Evolutionary conservation across 2,113 vertebrate species (phyloP).

Genomic region (Pagrus major): DNA sequence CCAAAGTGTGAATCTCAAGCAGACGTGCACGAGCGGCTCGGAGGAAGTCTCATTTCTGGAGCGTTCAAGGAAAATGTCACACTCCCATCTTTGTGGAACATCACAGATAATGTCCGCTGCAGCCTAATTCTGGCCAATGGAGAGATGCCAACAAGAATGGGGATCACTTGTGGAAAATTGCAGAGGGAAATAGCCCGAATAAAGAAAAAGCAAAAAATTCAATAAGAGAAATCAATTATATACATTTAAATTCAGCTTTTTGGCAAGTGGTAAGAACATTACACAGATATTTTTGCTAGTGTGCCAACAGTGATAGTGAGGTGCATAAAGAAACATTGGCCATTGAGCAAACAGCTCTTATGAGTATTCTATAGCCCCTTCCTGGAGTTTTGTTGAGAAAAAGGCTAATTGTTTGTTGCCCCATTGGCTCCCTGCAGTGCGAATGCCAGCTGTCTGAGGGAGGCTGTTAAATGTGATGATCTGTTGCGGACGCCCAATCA

Average conservation of each 20-base stretch:
- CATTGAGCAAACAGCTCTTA: constrained; percentile 46
- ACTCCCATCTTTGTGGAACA: constrained; percentile 67
- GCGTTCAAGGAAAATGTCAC: constrained; percentile 74
- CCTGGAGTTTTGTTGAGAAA: constrained; percentile 63
- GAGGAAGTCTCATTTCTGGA: constrained; percentile 65
- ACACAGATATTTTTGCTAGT: not conserved
- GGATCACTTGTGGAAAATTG: constrained; percentile 16
- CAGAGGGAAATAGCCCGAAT: constrained; percentile 5
- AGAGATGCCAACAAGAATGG: constrained; percentile 33
- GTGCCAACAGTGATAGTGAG: not conserved
- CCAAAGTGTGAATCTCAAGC: constrained; percentile 82
- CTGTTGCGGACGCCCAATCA: constrained; percentile 48
- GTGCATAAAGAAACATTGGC: constrained; percentile 28
- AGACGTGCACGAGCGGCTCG: constrained; percentile 53
- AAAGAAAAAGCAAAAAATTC: not conserved
- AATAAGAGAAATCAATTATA: constrained; percentile 3
- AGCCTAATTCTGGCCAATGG: constrained; percentile 44
- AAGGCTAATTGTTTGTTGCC: constrained; percentile 76
- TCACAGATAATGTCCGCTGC: constrained; percentile 65
- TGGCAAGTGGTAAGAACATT: not conserved
- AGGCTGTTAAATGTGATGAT: constrained; percentile 60
- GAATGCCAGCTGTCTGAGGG: constrained; percentile 74
- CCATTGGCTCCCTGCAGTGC: constrained; percentile 50
- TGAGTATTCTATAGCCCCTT: constrained; percentile 50
- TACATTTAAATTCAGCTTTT: constrained; percentile 19